Evolutionary conservation across 2,888 invertebrate species (phyloP), one percentile per base, ranked within the genome.

Genomic region (Allophyes oxyacanthae): DNA sequence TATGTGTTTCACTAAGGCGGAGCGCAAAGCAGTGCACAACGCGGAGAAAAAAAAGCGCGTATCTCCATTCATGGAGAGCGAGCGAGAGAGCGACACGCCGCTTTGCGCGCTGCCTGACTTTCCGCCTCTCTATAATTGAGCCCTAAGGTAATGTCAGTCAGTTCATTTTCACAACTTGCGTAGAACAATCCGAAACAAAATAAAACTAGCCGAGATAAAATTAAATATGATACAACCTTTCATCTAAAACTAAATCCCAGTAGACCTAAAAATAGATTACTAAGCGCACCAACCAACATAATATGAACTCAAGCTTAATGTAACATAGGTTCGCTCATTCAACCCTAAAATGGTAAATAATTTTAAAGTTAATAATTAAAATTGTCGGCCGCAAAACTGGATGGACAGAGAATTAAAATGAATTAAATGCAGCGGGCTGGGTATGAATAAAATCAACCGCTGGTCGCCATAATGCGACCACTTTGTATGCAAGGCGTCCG

Each of bases 361-460:
- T 64, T 63, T 70, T 45, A 69, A 73, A 75, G 66, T 75, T 74
- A 67, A 72, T 80, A 78, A 80, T 80, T 82, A 73, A 78, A 81
- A 75, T 77, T 57, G 69, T 73, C 70, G 46, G 57, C 64, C 66
- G 58, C 69, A 64, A 59, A 61, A 70, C 59, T 56, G 59, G 60
- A 53, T 53, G 53, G 52, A 58, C 57, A 63, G 60, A 67, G 63
- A 73, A 79, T 78, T 77, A 69, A 75, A 76, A 79, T 75, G 65
- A 76, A 78, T 78, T 75, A 78, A 78, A 82, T 74, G 69, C 67
- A 66, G 63, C 38, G 64, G 46, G 46, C 63, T 44, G 38, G n/a
- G 51, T 65, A 75, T 73, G 75, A 72, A 74, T 72, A 72, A 69
- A 66, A 74, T 73, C 73, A 68, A 45, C 55, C 56, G 54, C 46